Base-by-base conservation (phyloP, 2,888 invertebrate species). In the Caenorhabditis wallacei region DNA sequence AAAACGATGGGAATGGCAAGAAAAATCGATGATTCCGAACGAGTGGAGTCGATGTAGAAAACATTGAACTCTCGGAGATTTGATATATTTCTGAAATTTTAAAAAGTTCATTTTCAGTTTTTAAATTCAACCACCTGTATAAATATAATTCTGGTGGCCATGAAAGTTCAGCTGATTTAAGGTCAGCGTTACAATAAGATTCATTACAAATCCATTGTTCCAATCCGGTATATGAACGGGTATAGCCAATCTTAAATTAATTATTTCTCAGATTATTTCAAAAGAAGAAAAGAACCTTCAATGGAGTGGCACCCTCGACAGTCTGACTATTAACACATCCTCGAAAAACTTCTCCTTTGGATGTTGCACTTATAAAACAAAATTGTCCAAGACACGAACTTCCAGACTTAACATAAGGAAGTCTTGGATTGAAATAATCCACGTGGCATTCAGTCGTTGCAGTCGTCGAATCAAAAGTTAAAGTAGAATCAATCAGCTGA, bases 61-160 rank as follows among this genome's bases (percentile, higher is more conserved):
- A 87, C 84, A 66, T 84, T 87, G 82, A 80, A 87, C 63, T 87
- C 85, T 57, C 80, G 82, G 59, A 87, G 84, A 61, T 85, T 79
- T 68, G 87, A 87, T 59, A 85, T 82, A 64, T 85, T 85, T 82
- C 85, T 82, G 74, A 63, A 85, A 79, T 20, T 20, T n/a, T 16
- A n/a, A 10, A n/a, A 13, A 69, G n/a, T 61, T 71, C 11, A 30
- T 59, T 59, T 57, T 64, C 46, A 64, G 48, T 57, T 46, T 20
- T 37, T 18, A 35, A 10, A 11, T 10, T 10, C n/a, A n/a, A 69
- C 82, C 11, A 82, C 79, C 82, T 79, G 79, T 82, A 79, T 79
- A 82, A 66, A 82, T 82, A 82, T 57, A 82, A 30, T 61, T 82
- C 82, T 72, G 76, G 82, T 35, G 84, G 84, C 87, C 87, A 87